phyloP scores from a whole-genome alignment of 2,888 invertebrate species.

The Molanna angustata region DNA sequence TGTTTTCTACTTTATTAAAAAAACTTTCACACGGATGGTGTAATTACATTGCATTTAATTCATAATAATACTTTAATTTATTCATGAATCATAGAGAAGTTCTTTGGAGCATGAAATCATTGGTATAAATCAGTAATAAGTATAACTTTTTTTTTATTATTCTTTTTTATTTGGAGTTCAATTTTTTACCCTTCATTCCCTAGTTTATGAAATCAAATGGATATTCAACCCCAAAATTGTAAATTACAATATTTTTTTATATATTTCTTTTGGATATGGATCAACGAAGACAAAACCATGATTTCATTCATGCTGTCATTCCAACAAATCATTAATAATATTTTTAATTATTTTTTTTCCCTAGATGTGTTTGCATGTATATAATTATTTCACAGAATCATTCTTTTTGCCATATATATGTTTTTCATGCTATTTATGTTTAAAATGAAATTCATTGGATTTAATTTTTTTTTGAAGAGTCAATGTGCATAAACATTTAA shows the following conservation, averaged over 20 bases:
- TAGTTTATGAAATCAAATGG: background rate
- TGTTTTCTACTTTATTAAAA: constrained; percentile 26
- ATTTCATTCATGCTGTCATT: constrained; percentile 32
- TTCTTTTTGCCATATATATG: constrained; percentile 26
- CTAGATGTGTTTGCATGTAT: constrained; percentile 32
- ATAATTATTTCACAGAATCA: constrained; percentile 21
- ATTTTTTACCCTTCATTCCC: constrained; percentile 7
- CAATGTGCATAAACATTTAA: constrained; percentile 30
- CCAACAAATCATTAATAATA: constrained; percentile 16
- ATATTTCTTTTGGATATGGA: no score
- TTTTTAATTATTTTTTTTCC: constrained; percentile 12
- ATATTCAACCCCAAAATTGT: constrained; percentile 10
- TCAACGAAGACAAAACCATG: constrained; percentile 30
- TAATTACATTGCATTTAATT: constrained; percentile 22
- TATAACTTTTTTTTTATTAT: constrained; percentile 15
- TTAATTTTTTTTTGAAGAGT: constrained; percentile 21
- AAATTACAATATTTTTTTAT: no score
- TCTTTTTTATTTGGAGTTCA: constrained; percentile 14
- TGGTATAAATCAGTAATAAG: constrained; percentile 21
- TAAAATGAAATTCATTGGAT: constrained; percentile 21
- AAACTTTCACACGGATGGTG: constrained; percentile 22
- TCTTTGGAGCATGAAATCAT: constrained; percentile 27
- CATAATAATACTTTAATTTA: constrained; percentile 22
- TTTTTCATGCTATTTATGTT: constrained; percentile 29
- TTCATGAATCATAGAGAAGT: constrained; percentile 19